Evolutionary conservation across 2,888 invertebrate genomes (phyloP).

Genomic region (Laothoe populi): DNA sequence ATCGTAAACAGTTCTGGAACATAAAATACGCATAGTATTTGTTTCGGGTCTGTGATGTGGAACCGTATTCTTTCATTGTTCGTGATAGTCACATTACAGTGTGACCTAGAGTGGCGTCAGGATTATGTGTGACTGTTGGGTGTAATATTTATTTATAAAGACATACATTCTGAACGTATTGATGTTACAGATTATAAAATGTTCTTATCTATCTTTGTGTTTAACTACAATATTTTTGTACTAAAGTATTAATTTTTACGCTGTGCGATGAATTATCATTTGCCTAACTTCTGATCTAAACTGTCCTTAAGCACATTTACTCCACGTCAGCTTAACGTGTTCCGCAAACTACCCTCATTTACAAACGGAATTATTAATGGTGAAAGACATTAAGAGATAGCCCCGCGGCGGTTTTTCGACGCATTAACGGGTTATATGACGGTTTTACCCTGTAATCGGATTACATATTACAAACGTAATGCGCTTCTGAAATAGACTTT

Average conservation of each 20-base stretch:
- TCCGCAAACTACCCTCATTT: slow-evolving; percentile 9
- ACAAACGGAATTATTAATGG: slow-evolving; percentile 13
- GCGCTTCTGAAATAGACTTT: neutral
- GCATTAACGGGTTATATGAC: neutral
- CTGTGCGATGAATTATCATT: neutral
- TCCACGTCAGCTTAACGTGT: neutral
- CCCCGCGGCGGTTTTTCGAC: neutral
- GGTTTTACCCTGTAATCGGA: neutral
- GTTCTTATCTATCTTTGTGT: neutral
- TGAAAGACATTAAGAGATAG: slow-evolving; percentile 20
- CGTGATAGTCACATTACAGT: too few relatives aligned
- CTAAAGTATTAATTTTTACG: neutral
- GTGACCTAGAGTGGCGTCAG: too few relatives aligned
- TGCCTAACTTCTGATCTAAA: neutral
- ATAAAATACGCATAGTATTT: too few relatives aligned
- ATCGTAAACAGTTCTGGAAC: too few relatives aligned
- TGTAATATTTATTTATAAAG: too few relatives aligned
- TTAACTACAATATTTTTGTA: neutral
- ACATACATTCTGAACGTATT: too few relatives aligned
- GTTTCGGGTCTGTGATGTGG: too few relatives aligned
- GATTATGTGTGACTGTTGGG: too few relatives aligned
- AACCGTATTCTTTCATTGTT: too few relatives aligned
- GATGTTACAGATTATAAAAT: too few relatives aligned
- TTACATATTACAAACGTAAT: neutral
- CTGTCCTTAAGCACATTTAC: slow-evolving; percentile 1